Base-by-base conservation (phyloP, 1,140 invertebrate species). In the Nilaparvata lugens region DNA sequence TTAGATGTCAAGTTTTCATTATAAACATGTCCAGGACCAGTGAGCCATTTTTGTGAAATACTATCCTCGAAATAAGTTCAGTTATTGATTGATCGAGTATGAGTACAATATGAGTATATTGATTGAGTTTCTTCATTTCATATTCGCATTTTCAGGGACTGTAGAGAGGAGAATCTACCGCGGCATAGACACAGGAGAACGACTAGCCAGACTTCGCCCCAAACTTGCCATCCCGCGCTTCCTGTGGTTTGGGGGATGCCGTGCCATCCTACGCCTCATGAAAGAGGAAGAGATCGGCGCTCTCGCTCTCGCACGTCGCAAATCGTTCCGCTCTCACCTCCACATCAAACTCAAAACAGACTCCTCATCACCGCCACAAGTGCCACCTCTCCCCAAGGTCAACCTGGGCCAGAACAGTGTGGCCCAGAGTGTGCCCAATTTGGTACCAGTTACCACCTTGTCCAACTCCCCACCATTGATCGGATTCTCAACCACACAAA, bases 111-210 rank as follows among this genome's bases (percentile, higher is more conserved):
- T 40, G 9, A 40, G n/a, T 40, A 9, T 54, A 19, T 23, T 24
- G 6, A 54, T 54, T 23, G 11, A 54, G n/a, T n/a, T 23, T 54
- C 16, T 19, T 54, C 11, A 54, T 58, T 11, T 31, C 28, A 21
- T 25, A 4, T n/a, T 60, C 6, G 18, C 19, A 35, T 48, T 28
- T 63, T n/a, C 63, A 71, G 70, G 70, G 18, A 69, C 70, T 18
- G 67, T 76, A 19, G 74, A 76, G 61, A 67, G 74, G 14, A 65
- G 74, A 16, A 68, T 73, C 45, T 75, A 73, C 64, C 71, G 72
- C 54, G 72, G 74, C 4, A 70, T 75, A 9, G 73, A 75, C 63
- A 75, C 74, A 13, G 74, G 75, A 13, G 74, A 76, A 63, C 66
- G 75, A 16, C 67, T 75, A 23, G 68, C 74, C 13, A 63, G 73